Conservation (phyloP, 2,113 vertebrate genomes). For the Elaphurus davidianus region DNA sequence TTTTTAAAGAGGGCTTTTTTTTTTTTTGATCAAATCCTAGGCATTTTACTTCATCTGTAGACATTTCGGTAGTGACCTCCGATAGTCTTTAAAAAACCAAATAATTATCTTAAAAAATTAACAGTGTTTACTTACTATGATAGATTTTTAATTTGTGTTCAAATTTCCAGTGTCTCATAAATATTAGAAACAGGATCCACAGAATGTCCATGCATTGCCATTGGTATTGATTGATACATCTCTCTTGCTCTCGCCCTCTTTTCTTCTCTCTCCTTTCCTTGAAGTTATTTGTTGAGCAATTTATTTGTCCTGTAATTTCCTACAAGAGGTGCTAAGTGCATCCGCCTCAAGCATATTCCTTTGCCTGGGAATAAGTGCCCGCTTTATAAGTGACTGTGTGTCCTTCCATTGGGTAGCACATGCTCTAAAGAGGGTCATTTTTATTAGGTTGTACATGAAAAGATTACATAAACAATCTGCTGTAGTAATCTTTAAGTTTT, state of each 20-base stretch:
- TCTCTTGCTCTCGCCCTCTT: background rate
- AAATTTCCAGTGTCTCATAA: background rate
- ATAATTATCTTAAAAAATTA: background rate
- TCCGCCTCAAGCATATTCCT: background rate
- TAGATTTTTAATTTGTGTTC: background rate
- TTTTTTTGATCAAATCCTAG: background rate
- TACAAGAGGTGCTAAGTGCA: background rate
- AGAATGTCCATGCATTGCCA: background rate
- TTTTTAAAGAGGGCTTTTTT: background rate
- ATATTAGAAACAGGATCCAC: background rate
- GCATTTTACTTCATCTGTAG: background rate
- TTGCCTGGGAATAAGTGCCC: background rate
- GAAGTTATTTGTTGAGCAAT: background rate
- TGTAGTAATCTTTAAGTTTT: background rate
- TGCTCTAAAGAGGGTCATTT: background rate
- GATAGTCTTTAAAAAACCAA: background rate
- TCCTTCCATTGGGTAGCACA: background rate
- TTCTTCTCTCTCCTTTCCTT: background rate
- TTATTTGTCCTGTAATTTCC: background rate
- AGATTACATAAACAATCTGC: background rate
- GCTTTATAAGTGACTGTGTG: background rate
- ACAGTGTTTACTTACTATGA: background rate
- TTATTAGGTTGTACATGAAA: background rate
- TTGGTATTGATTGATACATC: background rate
- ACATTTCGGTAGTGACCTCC: background rate